Percentiles rank a stretch among this genome's conserved stretches.
phyloP scores from a whole-genome alignment of 1,140 invertebrate genomes.

The Aricia agestis region DNA sequence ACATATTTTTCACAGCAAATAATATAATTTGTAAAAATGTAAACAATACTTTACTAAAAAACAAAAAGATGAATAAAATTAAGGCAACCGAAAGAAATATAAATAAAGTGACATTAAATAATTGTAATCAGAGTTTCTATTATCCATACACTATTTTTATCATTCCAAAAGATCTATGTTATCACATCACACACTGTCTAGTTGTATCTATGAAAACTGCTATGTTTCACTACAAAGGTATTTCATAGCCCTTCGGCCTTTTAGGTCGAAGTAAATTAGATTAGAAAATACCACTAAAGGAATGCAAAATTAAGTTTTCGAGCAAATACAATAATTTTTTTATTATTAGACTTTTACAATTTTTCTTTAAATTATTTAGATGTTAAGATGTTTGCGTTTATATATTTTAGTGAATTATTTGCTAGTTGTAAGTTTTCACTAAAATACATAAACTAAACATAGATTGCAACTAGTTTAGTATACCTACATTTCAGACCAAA shows the following conservation, averaged over 20 bases:
- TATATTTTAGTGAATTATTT: too few relatives aligned
- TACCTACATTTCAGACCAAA: too few relatives aligned
- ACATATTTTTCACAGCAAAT: constrained; percentile 17
- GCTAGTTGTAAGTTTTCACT: too few relatives aligned
- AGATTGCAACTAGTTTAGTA: too few relatives aligned
- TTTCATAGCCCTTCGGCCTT: neutral
- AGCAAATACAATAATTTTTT: neutral
- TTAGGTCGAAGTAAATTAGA: neutral
- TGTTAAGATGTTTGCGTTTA: too few relatives aligned
- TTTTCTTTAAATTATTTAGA: too few relatives aligned
- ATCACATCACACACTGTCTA: neutral
- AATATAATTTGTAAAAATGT: constrained; percentile 15
- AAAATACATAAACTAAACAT: too few relatives aligned
- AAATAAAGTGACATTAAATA: constrained; percentile 1
- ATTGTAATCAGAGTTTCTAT: neutral
- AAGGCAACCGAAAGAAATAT: constrained; percentile 4
- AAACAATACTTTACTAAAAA: neutral
- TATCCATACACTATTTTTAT: neutral
- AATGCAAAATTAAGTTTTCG: neutral
- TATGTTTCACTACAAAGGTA: constrained; percentile 32
- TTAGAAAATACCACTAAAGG: neutral
- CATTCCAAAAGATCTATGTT: neutral
- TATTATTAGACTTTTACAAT: neutral
- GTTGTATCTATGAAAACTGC: neutral
- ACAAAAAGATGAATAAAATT: constrained; percentile 1